Conservation (phyloP, 2,113 vertebrate genomes). For the Pelodiscus sinensis region DNA sequence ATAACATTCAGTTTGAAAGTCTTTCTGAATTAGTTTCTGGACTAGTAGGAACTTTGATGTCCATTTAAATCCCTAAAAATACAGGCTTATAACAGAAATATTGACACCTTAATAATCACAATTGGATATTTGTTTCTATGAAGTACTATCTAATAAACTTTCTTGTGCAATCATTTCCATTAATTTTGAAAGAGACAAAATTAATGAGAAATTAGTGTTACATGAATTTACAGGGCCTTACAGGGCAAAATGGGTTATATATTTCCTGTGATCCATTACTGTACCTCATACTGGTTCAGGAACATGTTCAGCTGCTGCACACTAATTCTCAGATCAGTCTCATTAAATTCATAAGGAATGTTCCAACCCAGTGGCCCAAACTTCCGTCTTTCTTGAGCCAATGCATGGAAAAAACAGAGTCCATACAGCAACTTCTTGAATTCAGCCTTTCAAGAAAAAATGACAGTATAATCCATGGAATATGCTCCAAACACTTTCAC, state of each 20-base stretch:
- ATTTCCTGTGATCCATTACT: not conserved
- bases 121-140: not conserved
- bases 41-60: not conserved
- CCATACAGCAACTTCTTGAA: conserved; percentile 90
- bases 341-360: conserved; percentile 90
- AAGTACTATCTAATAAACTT: not conserved
- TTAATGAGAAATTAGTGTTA: not conserved
- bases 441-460: conserved; percentile 76
- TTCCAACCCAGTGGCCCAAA: conserved; percentile 93
- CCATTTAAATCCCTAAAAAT: not conserved
- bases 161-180: not conserved
- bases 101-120: not conserved
- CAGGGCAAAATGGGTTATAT: not conserved
- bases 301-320: conserved; percentile 91
- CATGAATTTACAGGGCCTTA: not conserved
- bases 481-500: fast-evolving
- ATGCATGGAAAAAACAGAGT: conserved; percentile 91
- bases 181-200: not conserved
- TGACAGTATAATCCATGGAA: not conserved
- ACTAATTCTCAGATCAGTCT: conserved; percentile 89
- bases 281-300: conserved; percentile 88
- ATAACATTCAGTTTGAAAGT: not conserved
- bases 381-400: conserved; percentile 89
- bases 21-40: not conserved
- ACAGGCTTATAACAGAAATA: not conserved